Evolutionary conservation across 92 coral and sea anemone genomes (phyloP), one percentile per base, ranked within the genome.

Genomic region (Chrysogorgia sp.): DNA sequence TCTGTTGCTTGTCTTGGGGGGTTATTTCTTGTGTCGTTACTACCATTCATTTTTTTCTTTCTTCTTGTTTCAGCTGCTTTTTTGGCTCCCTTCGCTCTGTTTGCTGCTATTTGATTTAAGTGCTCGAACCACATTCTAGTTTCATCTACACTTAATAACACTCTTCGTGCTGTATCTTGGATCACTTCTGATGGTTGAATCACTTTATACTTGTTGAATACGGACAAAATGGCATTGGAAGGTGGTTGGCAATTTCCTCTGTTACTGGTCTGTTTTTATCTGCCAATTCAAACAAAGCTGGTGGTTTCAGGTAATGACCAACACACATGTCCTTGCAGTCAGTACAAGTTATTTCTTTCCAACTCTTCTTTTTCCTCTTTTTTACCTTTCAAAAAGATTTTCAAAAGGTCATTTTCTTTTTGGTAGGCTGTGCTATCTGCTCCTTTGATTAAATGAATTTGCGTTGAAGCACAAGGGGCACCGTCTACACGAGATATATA

Each of bases 401-500:
- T 79, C 41, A 88, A 29, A 22, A 79, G 63, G 35, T 74, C 81
- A 67, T 76, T 84, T 62, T 80, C 77, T 34, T 74, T 83, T 76
- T 50, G 86, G 22, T 58, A 66, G 30, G 56, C 10, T 0, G 43
- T 59, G 30, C 82, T 84, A 59, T 88, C 76, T 32, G 83, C 88
- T 35, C 93, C 93, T 58, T 79, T 86, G 63, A 35, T 76, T 10
- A 90, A 75, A 70, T 83, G 87, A 43, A 90, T 79, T 32, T 86
- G 63, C 4, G 87, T 85, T 40, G 77, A 58, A 23, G 88, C 90
- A 75, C 92, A 86, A 17, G 92, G 88, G 3, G 92, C 67, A 60
- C 88, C 86, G 37, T 86, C 77, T 23, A 89, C 88, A 72, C 88
- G 70, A 68, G 83, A 65, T n/a, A n/a, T 79, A 64, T 86, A 89